Base-by-base conservation (phyloP, 2,888 invertebrate genomes). In the Lymantria monacha region DNA sequence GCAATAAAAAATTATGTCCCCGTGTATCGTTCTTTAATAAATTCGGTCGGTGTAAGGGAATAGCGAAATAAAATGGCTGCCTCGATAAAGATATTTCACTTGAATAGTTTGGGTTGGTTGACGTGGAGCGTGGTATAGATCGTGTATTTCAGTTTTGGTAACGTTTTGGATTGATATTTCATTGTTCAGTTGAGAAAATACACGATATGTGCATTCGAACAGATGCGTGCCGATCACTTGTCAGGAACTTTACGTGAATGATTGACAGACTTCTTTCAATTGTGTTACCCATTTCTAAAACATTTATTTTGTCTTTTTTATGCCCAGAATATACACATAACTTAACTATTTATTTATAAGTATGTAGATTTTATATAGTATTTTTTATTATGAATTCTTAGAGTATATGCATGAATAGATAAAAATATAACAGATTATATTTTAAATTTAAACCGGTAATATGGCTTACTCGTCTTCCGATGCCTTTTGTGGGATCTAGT, bases 1-100 rank as follows among this genome's bases (percentile, higher is more conserved):
- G 70, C 70, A 76, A 79, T 74, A 78, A 79, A 84, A 81, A 81
- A 79, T 76, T 72, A 78, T 72, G 70, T 72, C 67, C 63, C 66
- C 69, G 70, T 74, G 62, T 73, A 71, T 74, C 62, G 72, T 66
- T 72, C 69, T 72, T 77, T 74, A 71, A 66, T 69, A 63, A 71
- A 63, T 66, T 62, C 58, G 61, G 45, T 46, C 49, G 51, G 54
- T 61, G 51, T 57, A 70, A 62, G 65, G 66, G 57, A 46, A 61
- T 57, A 57, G 50, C 58, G 57, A 63, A 60, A 58, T 62, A 66
- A 62, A 59, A 53, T 61, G 54, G 52, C 50, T 54, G 62, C 56
- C 59, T 56, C 52, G 60, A 64, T 62, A 57, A 65, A 72, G 70
- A 66, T 61, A 67, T 70, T 74, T 69, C 65, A 57, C 63, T 66